Evolutionary conservation across 2,797 vertebrate species (phyloP).

Genomic region (Paguma larvata): DNA sequence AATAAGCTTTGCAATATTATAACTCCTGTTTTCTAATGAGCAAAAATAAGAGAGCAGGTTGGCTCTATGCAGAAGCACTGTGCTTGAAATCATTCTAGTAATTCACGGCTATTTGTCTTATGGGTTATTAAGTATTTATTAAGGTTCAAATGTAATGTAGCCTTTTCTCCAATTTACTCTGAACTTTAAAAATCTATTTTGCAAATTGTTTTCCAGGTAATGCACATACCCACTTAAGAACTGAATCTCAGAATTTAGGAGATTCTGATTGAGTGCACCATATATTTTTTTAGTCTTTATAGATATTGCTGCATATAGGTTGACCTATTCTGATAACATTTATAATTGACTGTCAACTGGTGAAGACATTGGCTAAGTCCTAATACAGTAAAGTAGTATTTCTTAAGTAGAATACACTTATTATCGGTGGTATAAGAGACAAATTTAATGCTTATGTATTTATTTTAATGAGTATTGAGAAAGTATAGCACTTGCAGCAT

Average conservation of each 20-base stretch:
- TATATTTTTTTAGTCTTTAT: constrained; percentile 66
- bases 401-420: constrained; percentile 83
- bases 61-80: constrained; percentile 57
- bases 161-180: constrained; percentile 83
- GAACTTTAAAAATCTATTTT: constrained; percentile 79
- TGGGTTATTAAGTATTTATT: constrained; percentile 84
- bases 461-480: constrained; percentile 40
- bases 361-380: constrained; percentile 79
- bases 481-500: constrained; percentile 17
- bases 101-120: constrained; percentile 80
- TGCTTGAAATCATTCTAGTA: constrained; percentile 77
- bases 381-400: constrained; percentile 70
- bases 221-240: constrained; percentile 72
- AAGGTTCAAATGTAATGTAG: constrained; percentile 82
- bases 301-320: constrained; percentile 71
- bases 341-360: constrained; percentile 81
- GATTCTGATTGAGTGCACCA: constrained; percentile 68
- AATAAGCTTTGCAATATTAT: constrained; percentile 70
- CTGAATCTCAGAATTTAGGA: constrained; percentile 64
- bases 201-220: constrained; percentile 83
- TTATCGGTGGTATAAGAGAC: constrained; percentile 82
- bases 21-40: constrained; percentile 73
- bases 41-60: constrained; percentile 75
- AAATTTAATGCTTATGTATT: constrained; percentile 73
- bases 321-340: constrained; percentile 76